Evolutionary conservation across 2,113 vertebrate species (phyloP).

Genomic region (Accipiter cooperii): DNA sequence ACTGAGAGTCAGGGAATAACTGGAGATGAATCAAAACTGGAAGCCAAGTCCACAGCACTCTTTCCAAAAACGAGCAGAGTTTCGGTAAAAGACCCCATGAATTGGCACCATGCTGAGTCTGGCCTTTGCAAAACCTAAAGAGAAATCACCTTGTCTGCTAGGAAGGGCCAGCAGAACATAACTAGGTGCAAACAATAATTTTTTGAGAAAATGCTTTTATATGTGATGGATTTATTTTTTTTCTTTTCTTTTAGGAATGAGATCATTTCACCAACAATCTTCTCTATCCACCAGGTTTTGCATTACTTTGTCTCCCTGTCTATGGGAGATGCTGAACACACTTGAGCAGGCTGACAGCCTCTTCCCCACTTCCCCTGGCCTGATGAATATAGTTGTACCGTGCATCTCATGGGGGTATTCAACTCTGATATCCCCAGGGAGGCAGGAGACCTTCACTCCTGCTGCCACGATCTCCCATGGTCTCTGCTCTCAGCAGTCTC

Average conservation of each 20-base stretch:
- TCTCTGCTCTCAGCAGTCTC: background rate
- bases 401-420: background rate
- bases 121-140: background rate
- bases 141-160: background rate
- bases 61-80: background rate
- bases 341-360: background rate
- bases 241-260: background rate
- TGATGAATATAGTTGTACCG: background rate
- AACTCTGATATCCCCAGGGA: accelerated
- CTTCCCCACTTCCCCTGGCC: background rate
- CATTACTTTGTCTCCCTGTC: background rate
- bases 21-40: background rate
- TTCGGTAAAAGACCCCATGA: background rate
- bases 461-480: background rate
- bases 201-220: background rate
- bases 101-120: background rate
- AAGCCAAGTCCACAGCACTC: background rate
- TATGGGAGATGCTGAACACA: background rate
- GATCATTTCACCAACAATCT: background rate
- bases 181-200: background rate
- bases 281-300: background rate
- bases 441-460: background rate
- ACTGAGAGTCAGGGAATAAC: background rate
- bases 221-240: background rate
- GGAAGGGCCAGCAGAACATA: background rate